These are phyloP conservation scores for Glossosoma conforme DNA, from an alignment of 1,140 invertebrate genomes.

Conservation along the genomic window DNA sequence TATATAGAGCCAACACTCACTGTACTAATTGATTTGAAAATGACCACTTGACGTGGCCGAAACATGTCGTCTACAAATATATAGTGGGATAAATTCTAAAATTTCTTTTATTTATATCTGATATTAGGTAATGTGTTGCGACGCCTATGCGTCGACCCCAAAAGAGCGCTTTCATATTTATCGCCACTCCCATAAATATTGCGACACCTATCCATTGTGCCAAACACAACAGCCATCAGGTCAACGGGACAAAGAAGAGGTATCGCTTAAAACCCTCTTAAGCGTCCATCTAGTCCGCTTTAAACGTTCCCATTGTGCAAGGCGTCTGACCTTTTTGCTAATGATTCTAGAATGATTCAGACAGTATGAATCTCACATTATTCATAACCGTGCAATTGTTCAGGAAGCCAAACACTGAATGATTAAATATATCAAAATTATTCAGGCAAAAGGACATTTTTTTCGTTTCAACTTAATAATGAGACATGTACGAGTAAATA, in stretches of 20 bases:
- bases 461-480: no score
- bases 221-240: background rate
- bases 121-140: no score
- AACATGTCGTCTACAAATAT: no score
- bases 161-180: conserved; percentile 18
- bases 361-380: conserved; percentile 3
- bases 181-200: conserved; percentile 18
- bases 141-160: background rate
- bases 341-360: conserved; percentile 20
- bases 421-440: no score
- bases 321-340: conserved; percentile 22
- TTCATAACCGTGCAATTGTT: conserved; percentile 9
- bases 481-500: no score
- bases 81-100: no score
- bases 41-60: no score
- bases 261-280: background rate
- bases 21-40: no score
- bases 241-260: background rate
- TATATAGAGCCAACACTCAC: no score
- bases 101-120: no score
- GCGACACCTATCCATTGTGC: conserved; percentile 15
- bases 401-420: no score
- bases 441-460: no score
- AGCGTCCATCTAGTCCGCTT: conserved; percentile 1
- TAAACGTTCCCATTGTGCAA: conserved; percentile 6